Evolutionary conservation across 1,140 invertebrate genomes (phyloP).

Genomic region (Philotrypesis tridentata): DNA sequence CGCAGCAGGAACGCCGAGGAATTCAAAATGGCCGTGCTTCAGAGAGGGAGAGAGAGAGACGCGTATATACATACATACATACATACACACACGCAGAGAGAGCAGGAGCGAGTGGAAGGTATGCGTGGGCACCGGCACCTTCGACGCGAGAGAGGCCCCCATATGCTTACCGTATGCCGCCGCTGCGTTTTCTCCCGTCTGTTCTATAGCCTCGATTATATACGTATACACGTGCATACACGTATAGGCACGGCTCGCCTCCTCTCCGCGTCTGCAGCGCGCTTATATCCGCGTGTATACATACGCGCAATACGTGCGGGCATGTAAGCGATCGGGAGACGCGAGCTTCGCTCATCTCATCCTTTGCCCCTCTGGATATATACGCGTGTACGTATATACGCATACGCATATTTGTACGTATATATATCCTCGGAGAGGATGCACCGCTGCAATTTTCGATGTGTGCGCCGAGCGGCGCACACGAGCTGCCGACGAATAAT

Average conservation of each 20-base stretch:
- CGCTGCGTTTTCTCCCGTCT: background rate
- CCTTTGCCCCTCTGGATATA: no score
- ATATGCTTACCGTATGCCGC: conserved; percentile 37
- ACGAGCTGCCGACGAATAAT: background rate
- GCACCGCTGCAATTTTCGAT: conserved; percentile 15
- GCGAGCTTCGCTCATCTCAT: no score
- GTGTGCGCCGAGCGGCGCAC: background rate
- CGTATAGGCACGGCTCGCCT: no score
- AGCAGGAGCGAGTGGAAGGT: conserved; percentile 14
- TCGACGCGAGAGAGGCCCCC: conserved; percentile 37
- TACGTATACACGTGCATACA: background rate
- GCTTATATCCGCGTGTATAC: no score
- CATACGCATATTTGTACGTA: no score
- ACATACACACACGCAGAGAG: background rate
- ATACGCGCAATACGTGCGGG: no score
- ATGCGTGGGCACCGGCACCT: conserved; percentile 42
- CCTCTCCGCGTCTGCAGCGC: no score
- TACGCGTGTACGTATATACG: no score
- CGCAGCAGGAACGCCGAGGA: conserved; percentile 61
- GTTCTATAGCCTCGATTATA: conserved; percentile 28
- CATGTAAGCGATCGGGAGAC: background rate
- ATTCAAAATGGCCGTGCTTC: conserved; percentile 71
- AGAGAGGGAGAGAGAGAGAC: conserved; percentile 8
- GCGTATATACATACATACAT: background rate
- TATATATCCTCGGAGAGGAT: no score